A percentile compares a stretch with the other conserved stretches of the same genome.
Conservation (phyloP, 2,888 invertebrate species). For the Dasypolia templi region DNA sequence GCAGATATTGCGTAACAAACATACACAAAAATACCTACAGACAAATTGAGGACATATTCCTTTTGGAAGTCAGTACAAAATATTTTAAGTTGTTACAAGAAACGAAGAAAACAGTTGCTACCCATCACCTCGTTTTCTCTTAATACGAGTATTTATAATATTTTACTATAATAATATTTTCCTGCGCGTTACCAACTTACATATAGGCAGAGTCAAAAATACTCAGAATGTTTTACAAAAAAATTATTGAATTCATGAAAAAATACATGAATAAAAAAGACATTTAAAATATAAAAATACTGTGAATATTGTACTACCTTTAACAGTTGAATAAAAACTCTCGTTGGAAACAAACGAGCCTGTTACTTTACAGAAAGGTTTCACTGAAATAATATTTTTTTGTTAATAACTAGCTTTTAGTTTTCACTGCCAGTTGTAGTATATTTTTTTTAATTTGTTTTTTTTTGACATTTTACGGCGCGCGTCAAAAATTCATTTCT, state of each 20-base stretch:
- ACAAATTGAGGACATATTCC: too few relatives aligned
- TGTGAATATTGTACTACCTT: background rate
- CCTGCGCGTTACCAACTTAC: background rate
- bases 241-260: background rate
- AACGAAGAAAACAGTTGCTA: too few relatives aligned
- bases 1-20: too few relatives aligned
- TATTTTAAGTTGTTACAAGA: too few relatives aligned
- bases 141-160: too few relatives aligned
- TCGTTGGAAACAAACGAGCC: background rate
- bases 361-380: slow-evolving; percentile 1
- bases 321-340: slow-evolving; percentile 1
- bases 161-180: too few relatives aligned
- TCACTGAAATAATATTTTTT: slow-evolving; percentile 3
- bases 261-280: background rate
- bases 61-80: too few relatives aligned
- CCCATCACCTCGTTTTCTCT: too few relatives aligned
- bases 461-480: slow-evolving; percentile 31
- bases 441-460: slow-evolving; percentile 22
- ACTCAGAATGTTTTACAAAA: background rate
- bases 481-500: slow-evolving; percentile 35
- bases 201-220: background rate
- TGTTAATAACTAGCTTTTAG: slow-evolving; percentile 27
- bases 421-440: slow-evolving; percentile 13
- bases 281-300: background rate
- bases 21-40: too few relatives aligned